These are phyloP conservation scores for Tinamus guttatus DNA, from an alignment of 2,113 vertebrate genomes.

Conservation along the genomic window DNA sequence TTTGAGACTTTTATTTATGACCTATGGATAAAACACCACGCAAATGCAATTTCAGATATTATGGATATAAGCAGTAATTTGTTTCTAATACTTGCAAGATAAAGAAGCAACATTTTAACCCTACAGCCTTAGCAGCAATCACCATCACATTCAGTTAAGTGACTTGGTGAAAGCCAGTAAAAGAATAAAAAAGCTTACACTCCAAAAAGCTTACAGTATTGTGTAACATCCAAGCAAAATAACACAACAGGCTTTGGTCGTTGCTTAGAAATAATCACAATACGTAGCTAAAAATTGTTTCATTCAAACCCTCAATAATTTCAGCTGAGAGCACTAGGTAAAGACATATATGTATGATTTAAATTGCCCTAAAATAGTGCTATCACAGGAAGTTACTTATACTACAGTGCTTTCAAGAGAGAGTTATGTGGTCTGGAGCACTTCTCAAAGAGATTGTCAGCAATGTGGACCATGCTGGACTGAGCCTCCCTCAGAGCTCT, in stretches of 20 bases:
- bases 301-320: background rate
- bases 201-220: background rate
- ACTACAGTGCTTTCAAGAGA: background rate
- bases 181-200: too few species aligned
- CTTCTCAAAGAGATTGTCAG: background rate
- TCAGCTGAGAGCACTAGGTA: background rate
- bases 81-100: background rate
- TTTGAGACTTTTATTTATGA: background rate
- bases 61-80: background rate
- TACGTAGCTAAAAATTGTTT: background rate
- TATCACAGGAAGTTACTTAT: background rate
- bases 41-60: background rate
- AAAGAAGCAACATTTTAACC: background rate
- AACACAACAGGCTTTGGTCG: background rate
- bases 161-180: background rate
- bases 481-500: background rate
- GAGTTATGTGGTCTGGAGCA: background rate
- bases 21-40: background rate
- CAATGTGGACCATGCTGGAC: background rate
- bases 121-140: background rate
- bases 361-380: background rate
- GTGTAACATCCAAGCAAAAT: background rate
- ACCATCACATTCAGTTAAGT: background rate
- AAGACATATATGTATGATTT: background rate
- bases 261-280: background rate